Conservation (phyloP, 2,113 vertebrate genomes). For the Seriola quinqueradiata region DNA sequence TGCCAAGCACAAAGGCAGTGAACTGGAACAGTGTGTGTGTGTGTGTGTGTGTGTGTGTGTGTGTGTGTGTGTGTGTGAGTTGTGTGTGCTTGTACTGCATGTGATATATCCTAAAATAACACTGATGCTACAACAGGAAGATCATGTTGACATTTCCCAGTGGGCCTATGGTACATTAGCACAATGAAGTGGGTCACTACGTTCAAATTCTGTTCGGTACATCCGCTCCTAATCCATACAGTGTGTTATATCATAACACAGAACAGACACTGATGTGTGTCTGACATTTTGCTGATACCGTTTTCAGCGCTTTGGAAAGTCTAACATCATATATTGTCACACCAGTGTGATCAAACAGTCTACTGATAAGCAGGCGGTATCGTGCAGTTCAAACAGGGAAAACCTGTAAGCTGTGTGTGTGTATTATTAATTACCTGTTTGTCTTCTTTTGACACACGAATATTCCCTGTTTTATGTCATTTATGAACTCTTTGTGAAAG, state of each 20-base stretch:
- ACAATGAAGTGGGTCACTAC: conserved; percentile 62
- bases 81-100: not conserved
- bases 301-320: conserved; percentile 44
- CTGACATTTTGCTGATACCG: conserved; percentile 40
- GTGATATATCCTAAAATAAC: conserved; percentile 74
- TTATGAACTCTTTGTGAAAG: conserved; percentile 30
- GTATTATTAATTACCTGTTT: conserved; percentile 56
- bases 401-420: conserved; percentile 8
- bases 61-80: conserved; percentile 13
- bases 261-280: conserved; percentile 27
- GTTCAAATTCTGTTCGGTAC: conserved; percentile 46
- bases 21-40: conserved; percentile 65
- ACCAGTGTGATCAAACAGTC: conserved; percentile 62
- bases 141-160: conserved; percentile 73
- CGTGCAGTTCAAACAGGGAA: conserved; percentile 19
- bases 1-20: conserved; percentile 55
- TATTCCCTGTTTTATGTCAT: conserved; percentile 53
- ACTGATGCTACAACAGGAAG: conserved; percentile 60
- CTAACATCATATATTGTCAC: conserved; percentile 47
- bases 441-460: conserved; percentile 42
- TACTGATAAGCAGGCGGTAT: conserved; percentile 53
- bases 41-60: too few relatives aligned
- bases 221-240: conserved; percentile 40
- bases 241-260: conserved; percentile 44
- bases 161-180: conserved; percentile 56